Percentiles rank a stretch among this genome's conserved stretches.
These are phyloP conservation scores for Pheosia gnoma DNA, from an alignment of 2,888 invertebrate species.

Conservation along the genomic window DNA sequence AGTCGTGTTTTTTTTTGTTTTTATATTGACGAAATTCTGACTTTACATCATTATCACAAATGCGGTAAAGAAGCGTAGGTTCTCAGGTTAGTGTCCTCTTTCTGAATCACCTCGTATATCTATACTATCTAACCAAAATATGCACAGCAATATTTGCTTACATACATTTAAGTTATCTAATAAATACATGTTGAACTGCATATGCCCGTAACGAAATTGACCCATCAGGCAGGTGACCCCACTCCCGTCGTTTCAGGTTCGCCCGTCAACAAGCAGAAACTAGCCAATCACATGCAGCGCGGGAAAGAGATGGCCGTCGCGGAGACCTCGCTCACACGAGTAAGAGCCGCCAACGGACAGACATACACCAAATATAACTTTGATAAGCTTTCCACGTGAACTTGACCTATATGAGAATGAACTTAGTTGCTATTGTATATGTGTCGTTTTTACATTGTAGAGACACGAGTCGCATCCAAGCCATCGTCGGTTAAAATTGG, in stretches of 20 bases:
- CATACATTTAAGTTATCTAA: no score
- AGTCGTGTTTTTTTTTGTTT: no score
- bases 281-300: constrained; percentile 90
- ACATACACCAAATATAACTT: constrained; percentile 68
- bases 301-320: constrained; percentile 87
- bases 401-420: constrained; percentile 42
- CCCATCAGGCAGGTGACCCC: constrained; percentile 62
- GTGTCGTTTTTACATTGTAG: background rate
- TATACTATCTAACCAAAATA: no score
- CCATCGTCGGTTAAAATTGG: background rate
- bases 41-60: no score
- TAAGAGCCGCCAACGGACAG: constrained; percentile 81
- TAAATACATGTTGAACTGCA: background rate
- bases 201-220: constrained; percentile 24
- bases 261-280: constrained; percentile 92
- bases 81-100: no score
- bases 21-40: no score
- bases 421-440: constrained; percentile 5
- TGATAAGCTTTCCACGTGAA: constrained; percentile 64
- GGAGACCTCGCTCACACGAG: constrained; percentile 92
- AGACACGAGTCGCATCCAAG: background rate
- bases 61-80: no score
- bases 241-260: constrained; percentile 85
- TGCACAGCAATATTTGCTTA: no score
- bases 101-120: no score